Percentiles rank a stretch among this genome's conserved stretches.
Evolutionary conservation across 2,888 invertebrate genomes (phyloP).

Genomic region (Arrhopalites spinosus): DNA sequence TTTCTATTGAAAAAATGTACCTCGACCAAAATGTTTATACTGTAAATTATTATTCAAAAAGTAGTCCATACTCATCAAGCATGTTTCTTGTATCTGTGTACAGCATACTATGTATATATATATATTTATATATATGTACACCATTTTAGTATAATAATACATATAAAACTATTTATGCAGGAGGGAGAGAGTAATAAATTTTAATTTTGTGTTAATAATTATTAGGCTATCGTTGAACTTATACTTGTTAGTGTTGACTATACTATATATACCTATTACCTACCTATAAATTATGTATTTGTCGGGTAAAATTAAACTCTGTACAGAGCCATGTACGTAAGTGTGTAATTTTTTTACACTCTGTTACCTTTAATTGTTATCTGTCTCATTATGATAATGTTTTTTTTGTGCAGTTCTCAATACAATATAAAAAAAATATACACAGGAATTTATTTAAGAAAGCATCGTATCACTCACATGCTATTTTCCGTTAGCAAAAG

Average conservation of each 20-base stretch:
- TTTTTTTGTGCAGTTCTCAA: not conserved
- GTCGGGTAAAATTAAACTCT: not conserved
- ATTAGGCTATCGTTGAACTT: not conserved
- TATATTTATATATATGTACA: not conserved
- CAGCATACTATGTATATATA: not conserved
- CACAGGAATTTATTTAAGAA: no score
- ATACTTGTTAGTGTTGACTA: not conserved
- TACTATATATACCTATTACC: no score
- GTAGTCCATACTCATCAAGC: not conserved
- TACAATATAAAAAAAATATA: no score
- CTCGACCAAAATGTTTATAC: constrained; percentile 10
- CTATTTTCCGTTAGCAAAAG: no score
- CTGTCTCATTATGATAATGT: constrained; percentile 3
- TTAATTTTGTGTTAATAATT: constrained; percentile 5
- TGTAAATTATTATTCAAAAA: constrained; percentile 17
- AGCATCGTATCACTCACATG: no score
- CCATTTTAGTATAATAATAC: not conserved
- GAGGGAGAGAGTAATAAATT: not conserved
- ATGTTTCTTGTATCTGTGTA: not conserved
- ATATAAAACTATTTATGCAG: not conserved
- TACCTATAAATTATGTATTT: no score
- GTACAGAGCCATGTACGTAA: not conserved
- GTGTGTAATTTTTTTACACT: not conserved
- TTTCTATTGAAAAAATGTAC: constrained; percentile 2
- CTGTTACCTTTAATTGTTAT: constrained; percentile 7